Evolutionary conservation across 92 coral and sea anemone genomes (phyloP).

Genomic region (Zoanthus gigantus): DNA sequence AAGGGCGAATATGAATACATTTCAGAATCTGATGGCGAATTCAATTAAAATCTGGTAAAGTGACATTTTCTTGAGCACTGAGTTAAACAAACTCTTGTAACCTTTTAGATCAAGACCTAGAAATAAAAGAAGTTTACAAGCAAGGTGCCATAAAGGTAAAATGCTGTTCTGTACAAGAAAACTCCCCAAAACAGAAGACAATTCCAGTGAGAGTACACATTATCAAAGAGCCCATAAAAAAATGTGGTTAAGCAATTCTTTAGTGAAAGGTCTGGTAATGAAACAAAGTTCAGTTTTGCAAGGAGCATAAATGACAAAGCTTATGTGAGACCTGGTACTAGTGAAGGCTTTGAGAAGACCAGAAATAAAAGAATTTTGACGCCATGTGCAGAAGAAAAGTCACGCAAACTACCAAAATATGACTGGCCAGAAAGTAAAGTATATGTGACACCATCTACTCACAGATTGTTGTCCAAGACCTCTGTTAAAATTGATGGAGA

Average conservation of each 20-base stretch:
- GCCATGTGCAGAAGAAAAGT: constrained; percentile 10
- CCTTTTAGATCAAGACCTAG: constrained; percentile 15
- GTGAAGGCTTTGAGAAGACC: not conserved
- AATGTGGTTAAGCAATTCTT: constrained; percentile 50
- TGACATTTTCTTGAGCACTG: too few species aligned
- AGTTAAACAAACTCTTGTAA: too few species aligned
- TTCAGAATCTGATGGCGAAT: too few species aligned
- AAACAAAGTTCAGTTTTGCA: constrained; percentile 51
- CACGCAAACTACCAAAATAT: constrained; percentile 22
- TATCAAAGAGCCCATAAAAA: constrained; percentile 70
- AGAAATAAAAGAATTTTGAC: not conserved
- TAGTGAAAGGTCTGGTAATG: constrained; percentile 4
- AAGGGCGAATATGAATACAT: too few species aligned
- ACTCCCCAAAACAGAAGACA: constrained; percentile 51
- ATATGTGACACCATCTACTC: constrained; percentile 11
- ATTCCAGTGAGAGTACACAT: constrained; percentile 60
- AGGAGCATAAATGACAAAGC: constrained; percentile 74
- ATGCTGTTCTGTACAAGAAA: constrained; percentile 56
- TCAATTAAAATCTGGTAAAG: too few species aligned
- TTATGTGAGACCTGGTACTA: constrained; percentile 55
- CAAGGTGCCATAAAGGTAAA: constrained; percentile 44
- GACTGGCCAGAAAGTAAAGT: constrained; percentile 30
- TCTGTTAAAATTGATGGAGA: not conserved
- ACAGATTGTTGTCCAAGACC: not conserved
- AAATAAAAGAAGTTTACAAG: constrained; percentile 51